These are phyloP conservation scores for Puma concolor DNA, from an alignment of 2,113 vertebrate species.

Conservation along the genomic window DNA sequence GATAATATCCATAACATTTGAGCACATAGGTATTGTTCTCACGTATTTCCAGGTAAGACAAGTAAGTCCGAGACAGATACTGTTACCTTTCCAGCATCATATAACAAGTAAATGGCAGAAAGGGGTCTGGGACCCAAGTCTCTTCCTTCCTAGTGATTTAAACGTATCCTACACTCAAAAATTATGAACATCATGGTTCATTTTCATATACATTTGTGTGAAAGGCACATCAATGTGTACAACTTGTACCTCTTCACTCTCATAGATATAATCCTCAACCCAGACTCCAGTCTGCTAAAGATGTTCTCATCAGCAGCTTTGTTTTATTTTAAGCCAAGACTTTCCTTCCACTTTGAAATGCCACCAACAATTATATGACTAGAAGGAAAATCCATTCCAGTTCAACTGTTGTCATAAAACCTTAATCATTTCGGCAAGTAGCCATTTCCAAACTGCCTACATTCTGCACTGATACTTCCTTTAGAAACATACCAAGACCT, in stretches of 20 bases:
- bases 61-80: neutral
- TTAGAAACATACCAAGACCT: constrained; percentile 35
- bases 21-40: neutral
- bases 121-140: neutral
- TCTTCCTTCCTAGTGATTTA: neutral
- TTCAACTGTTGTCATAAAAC: constrained; percentile 56
- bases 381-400: constrained; percentile 40
- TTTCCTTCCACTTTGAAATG: constrained; percentile 35
- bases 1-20: neutral
- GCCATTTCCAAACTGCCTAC: constrained; percentile 16
- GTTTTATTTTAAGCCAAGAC: neutral
- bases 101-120: neutral
- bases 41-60: neutral
- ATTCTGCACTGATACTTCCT: neutral
- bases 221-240: neutral
- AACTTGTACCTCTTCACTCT: neutral
- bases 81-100: neutral
- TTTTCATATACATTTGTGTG: neutral
- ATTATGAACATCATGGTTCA: neutral
- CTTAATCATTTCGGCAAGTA: constrained; percentile 18
- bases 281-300: neutral
- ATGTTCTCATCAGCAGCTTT: constrained; percentile 14
- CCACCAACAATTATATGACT: constrained; percentile 22
- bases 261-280: neutral
- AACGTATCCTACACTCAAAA: neutral